Evolutionary conservation across 2,113 vertebrate genomes (phyloP), one percentile per base, ranked within the genome.

Genomic region (Megatriorchis doriae): DNA sequence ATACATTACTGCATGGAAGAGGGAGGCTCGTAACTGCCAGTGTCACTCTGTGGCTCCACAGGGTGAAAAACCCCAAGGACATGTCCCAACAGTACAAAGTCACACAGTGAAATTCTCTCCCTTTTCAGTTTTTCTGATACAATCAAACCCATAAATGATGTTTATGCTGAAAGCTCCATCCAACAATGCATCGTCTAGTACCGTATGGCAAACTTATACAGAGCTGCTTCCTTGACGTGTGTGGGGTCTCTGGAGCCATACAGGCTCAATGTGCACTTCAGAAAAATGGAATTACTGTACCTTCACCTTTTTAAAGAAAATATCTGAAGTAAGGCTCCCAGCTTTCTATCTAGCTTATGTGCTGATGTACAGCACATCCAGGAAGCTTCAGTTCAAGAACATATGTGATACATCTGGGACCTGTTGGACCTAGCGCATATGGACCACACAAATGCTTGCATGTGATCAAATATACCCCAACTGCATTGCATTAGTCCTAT

Each of bases 141-240:
- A 29, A 31, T 42, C 65, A 73, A 86, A 55, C 66, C 66, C 40
- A 15, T 22, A 79, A 43, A 7, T 16, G 40, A 53, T 34, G 34
- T 32, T 87, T 62, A 47, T 66, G 47, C 62, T 52, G 63, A 66
- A 56, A 78, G 20, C 26, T 55, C 34, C 29, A 42, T 62, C 42
- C 53, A 81, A 34, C 21, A 67, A 36, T 15, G 36, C 58, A 47
- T 16, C 1, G 0, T 19, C 52, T 32, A 56, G 22, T 31, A 45
- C 29, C 0, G 0, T 26, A 53, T 10, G 5, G 38, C 73, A 65
- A 65, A 70, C 16, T 32, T 34, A 23, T 1, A 43, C n/a, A 59
- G 34, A 70, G 15, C 36, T 2, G 2, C 20, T 75, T 70, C 50
- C 56, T 74, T 75, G 45, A n/a, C 0, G 1, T 15, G 9, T 14